These are phyloP conservation scores for Serripes groenlandicus DNA, from an alignment of 2,888 invertebrate species.

Conservation along the genomic window DNA sequence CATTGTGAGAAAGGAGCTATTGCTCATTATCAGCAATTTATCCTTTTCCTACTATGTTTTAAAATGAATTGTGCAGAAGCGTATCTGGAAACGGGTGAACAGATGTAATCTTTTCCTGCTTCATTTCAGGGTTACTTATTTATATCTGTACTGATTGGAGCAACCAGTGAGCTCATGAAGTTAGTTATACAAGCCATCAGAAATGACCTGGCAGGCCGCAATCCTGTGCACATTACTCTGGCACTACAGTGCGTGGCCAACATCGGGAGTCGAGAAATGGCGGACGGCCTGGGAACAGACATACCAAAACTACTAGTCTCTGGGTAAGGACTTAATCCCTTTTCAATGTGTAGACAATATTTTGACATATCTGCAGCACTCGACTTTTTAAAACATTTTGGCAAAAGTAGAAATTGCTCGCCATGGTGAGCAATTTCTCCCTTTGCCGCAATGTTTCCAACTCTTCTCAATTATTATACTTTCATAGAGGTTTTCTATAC, in stretches of 20 bases:
- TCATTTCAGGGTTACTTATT: conserved; percentile 97
- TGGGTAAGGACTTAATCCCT: too few relatives aligned
- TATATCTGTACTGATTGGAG: conserved; percentile 99
- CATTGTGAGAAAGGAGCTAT: not conserved
- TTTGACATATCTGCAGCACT: too few relatives aligned
- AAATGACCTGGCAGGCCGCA: conserved; percentile 96
- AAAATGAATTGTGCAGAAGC: not conserved
- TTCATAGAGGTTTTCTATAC: too few relatives aligned
- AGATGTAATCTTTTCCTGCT: not conserved
- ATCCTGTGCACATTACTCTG: conserved; percentile 99
- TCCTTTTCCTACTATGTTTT: not conserved
- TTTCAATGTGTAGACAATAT: too few relatives aligned
- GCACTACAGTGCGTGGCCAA: conserved; percentile 99
- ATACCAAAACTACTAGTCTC: conserved; percentile 99
- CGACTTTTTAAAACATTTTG: too few relatives aligned
- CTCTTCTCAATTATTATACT: too few relatives aligned
- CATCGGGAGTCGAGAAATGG: conserved; percentile 99
- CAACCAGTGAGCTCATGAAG: conserved; percentile 99
- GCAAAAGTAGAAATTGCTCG: too few relatives aligned
- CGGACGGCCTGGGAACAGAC: conserved; percentile 99
- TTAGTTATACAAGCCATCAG: conserved; percentile 99
- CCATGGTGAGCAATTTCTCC: too few relatives aligned
- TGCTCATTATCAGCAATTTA: not conserved
- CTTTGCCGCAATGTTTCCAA: too few relatives aligned
- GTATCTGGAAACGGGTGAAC: not conserved